These are phyloP conservation scores for Campopleginae sp. DNA, from an alignment of 2,888 invertebrate genomes.

Conservation along the genomic window DNA sequence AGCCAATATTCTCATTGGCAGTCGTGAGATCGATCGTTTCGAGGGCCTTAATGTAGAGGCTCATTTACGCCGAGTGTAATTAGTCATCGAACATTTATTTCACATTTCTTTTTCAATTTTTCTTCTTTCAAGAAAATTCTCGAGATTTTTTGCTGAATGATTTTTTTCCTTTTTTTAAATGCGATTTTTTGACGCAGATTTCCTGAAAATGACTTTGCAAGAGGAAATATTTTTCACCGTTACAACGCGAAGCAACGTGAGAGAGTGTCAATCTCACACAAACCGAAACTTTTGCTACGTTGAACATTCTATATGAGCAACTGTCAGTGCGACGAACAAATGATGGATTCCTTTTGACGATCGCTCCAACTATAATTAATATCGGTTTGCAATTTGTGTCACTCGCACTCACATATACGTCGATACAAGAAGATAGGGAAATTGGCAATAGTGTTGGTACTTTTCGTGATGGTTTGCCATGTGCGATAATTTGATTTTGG, in stretches of 20 bases:
- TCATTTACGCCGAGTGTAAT: background rate
- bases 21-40: constrained; percentile 15
- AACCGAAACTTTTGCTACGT: background rate
- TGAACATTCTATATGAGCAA: background rate
- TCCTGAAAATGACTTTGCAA: background rate
- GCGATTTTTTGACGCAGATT: background rate
- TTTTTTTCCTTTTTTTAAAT: too few species aligned
- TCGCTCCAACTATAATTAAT: constrained; percentile 80
- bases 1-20: constrained; percentile 75
- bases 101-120: background rate
- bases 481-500: constrained; percentile 78
- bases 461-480: constrained; percentile 54
- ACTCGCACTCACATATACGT: constrained; percentile 10
- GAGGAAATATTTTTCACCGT: background rate
- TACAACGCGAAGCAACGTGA: background rate
- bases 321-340: background rate
- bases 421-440: constrained; percentile 7
- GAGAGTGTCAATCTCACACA: too few species aligned
- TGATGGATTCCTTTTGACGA: constrained; percentile 71
- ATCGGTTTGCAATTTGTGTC: constrained; percentile 72
- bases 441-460: constrained; percentile 34
- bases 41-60: background rate
- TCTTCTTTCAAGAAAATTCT: too few species aligned
- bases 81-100: background rate
- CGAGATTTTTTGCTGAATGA: too few species aligned